A percentile compares a stretch with the other conserved stretches of the same genome.
These are phyloP conservation scores for Perca fluviatilis DNA, from an alignment of 2,113 vertebrate genomes.

Conservation along the genomic window DNA sequence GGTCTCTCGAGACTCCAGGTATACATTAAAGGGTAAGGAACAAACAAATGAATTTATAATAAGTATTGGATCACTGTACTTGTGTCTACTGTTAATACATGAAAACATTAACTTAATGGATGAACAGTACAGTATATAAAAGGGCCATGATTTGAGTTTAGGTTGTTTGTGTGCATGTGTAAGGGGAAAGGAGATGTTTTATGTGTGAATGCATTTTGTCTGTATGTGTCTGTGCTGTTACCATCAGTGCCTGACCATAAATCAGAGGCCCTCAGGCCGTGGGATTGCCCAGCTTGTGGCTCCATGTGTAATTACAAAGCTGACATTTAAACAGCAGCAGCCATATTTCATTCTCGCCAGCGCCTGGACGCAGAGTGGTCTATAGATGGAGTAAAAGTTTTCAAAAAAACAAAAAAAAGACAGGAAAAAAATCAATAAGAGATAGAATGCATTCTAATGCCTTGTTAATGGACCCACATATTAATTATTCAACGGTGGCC, in stretches of 20 bases:
- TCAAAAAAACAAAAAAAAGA: slow-evolving; percentile 62
- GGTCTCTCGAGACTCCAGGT: not conserved
- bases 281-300: slow-evolving; percentile 71
- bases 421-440: slow-evolving; percentile 82
- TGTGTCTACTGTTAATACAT: not conserved
- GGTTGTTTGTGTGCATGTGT: slow-evolving; percentile 12
- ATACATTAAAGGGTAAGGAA: not conserved
- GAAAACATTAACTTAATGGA: slow-evolving; percentile 1
- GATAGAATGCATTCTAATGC: slow-evolving; percentile 87
- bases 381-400: slow-evolving; percentile 79
- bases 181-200: slow-evolving; percentile 32
- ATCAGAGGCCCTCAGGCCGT: slow-evolving; percentile 74
- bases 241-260: slow-evolving; percentile 75
- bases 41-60: not conserved
- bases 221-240: slow-evolving; percentile 64
- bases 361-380: slow-evolving; percentile 72
- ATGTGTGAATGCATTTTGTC: slow-evolving; percentile 59
- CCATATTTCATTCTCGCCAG: slow-evolving; percentile 80
- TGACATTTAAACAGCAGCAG: slow-evolving; percentile 85
- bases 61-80: not conserved
- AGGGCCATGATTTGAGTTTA: slow-evolving; percentile 18
- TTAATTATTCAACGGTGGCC: slow-evolving; percentile 88
- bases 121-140: slow-evolving; percentile 29
- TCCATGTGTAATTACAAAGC: slow-evolving; percentile 84
- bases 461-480: slow-evolving; percentile 87